A percentile compares a stretch with the other conserved stretches of the same genome.
Conservation (phyloP, 2,113 vertebrate species). For the Sylvicapra grimmia region DNA sequence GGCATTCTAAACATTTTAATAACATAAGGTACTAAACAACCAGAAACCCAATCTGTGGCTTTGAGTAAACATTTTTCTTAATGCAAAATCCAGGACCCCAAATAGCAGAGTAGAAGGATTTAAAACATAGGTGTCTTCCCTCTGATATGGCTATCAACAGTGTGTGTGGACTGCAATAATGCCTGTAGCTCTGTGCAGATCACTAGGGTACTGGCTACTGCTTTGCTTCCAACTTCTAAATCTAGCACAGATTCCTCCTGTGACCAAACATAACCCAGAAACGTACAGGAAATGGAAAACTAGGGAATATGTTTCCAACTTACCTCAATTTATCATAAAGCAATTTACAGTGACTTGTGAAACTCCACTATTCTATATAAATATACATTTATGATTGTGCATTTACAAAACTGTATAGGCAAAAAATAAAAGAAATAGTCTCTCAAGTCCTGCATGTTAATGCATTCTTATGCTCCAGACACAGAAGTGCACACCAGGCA, state of each 20-base stretch:
- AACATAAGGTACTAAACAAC: neutral
- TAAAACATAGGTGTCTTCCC: accelerated
- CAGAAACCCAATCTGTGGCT: neutral
- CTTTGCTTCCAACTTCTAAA: neutral
- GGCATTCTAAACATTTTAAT: neutral
- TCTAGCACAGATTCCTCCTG: neutral
- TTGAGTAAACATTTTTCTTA: neutral
- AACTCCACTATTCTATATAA: neutral
- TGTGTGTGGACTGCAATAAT: neutral
- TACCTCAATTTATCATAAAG: neutral
- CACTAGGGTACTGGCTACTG: no score
- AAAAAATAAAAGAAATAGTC: neutral
- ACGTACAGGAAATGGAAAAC: neutral
- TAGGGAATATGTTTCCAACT: neutral
- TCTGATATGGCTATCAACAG: neutral
- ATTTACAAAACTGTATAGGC: neutral
- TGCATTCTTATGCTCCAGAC: neutral
- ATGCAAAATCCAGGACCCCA: neutral
- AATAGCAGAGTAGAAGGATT: neutral
- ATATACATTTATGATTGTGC: neutral
- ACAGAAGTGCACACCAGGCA: neutral
- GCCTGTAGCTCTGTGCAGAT: neutral
- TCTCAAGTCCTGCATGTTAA: neutral
- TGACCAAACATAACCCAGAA: neutral
- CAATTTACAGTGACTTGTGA: neutral